Percentiles rank a stretch among this genome's conserved stretches.
phyloP scores from a whole-genome alignment of 2,888 invertebrate species.

The Dynastes maya region DNA sequence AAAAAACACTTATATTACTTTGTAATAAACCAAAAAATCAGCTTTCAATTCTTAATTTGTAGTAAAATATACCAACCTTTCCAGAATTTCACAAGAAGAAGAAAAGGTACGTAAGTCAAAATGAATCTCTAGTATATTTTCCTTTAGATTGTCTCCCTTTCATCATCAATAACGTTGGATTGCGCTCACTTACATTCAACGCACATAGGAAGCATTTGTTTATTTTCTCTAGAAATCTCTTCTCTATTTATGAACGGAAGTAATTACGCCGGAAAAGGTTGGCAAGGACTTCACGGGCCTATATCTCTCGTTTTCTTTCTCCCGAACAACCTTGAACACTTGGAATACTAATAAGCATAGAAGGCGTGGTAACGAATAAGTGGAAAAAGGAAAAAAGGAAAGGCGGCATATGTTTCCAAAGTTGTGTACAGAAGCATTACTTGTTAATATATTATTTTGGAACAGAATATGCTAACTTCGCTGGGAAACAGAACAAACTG shows the following conservation, averaged over 20 bases:
- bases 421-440: background rate
- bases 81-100: background rate
- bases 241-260: constrained; percentile 36
- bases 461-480: too few relatives aligned
- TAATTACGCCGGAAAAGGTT: constrained; percentile 28
- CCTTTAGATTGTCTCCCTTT: too few relatives aligned
- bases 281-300: background rate
- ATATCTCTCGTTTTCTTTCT: background rate
- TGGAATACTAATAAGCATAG: constrained; percentile 17
- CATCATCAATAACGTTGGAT: too few relatives aligned
- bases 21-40: too few relatives aligned
- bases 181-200: constrained; percentile 19
- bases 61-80: background rate
- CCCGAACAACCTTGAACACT: background rate
- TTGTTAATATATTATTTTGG: too few relatives aligned
- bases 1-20: too few relatives aligned
- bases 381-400: background rate
- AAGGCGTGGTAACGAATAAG: background rate
- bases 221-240: constrained; percentile 39
- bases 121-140: too few relatives aligned
- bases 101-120: too few relatives aligned
- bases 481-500: too few relatives aligned
- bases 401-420: background rate
- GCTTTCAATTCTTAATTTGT: background rate
- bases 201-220: constrained; percentile 32